Base-by-base conservation (phyloP, 2,888 invertebrate genomes). In the Lasioglossum lativentre region DNA sequence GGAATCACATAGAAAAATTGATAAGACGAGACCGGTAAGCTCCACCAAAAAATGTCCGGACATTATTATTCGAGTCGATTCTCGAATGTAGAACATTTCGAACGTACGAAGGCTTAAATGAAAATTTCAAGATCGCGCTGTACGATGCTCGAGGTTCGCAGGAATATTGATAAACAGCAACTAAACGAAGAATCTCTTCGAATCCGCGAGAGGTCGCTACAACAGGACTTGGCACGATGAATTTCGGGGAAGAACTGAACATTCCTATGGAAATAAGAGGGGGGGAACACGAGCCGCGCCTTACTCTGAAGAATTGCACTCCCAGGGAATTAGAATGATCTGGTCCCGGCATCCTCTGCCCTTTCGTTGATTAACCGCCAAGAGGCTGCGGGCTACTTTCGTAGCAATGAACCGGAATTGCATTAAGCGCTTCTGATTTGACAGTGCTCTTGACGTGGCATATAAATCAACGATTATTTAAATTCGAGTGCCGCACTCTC, bases 211-310 rank as follows among this genome's bases (percentile, higher is more conserved):
- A 42, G 45, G 40, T 27, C 38, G 30, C 30, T 66, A 38, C 59
- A 42, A 23, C 52, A n/a, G 56, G 56, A 82, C 70, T 75, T 19
- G 45, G 78, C 78, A 30, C 40, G 23, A 30, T 27, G 63, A 70
- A 79, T 78, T 80, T 82, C 73, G 66, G 70, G 66, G 83, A 68
- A 30, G 75, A 89, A 88, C 83, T 83, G 81, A 78, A 82, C 71
- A 40, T 68, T 68, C 68, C 68, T 19, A 38, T 38, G 68, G 68
- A 68, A 68, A 68, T 68, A 34, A n/a, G 34, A 68, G 68, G n/a
- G n/a, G n/a, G n/a, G n/a, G 38, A 68, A 68, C 34, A 10, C 38
- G 68, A 12, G 38, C 38, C 38, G 16, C 34, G 38, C 27, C 59
- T 63, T 34, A 34, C 34, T 66, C 34, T 3, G 34, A 66, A 68